Evolutionary conservation across 1,140 invertebrate species (phyloP), one percentile per base, ranked within the genome.

Genomic region (Oreohelix idahoensis): DNA sequence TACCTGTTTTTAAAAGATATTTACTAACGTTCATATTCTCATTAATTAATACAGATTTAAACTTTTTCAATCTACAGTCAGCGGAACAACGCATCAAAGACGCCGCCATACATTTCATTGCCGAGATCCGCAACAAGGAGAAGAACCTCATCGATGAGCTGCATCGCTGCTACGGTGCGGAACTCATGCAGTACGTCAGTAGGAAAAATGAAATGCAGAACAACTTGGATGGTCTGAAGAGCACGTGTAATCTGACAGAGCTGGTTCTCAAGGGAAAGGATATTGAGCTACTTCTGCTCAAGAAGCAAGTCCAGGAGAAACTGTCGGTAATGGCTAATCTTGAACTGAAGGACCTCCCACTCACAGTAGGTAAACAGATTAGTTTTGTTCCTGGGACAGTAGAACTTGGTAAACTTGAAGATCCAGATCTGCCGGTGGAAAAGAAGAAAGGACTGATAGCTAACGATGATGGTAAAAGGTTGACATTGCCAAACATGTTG

Each of bases 221-320:
- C 15, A 92, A 91, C 80, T 85, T 92, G 38, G 92, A 93, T 76
- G 88, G 91, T 69, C 81, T 93, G 32, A 92, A 92, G 83, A 93
- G 91, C 83, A 93, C 93, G 23, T 93, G 92, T 84, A 91, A 84
- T 85, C 85, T 93, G 32, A 93, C 92, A 0, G 92, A 93, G 74
- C 84, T 93, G 20, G 91, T 93, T 20, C 84, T 93, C 10, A 90
- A 92, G 76, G 92, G 92, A n/a, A 93, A 93, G 83, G 93, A 93
- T 79, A 93, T 93, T 53, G 93, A 93, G 84, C 88, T 93, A 42
- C 86, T 93, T 39, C 87, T 93, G 53, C 86, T 93, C 53, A 93
- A 93, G 85, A 93, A 93, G 76, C 92, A 93, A 77, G 90, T 93
- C 13, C 90, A 91, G 71, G 92, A 93, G 75, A 93, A 93, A 85